Percentiles rank a stretch among this genome's conserved stretches.
These are phyloP conservation scores for Drosophila sordidapex DNA, from an alignment of 2,888 invertebrate genomes.

Conservation along the genomic window DNA sequence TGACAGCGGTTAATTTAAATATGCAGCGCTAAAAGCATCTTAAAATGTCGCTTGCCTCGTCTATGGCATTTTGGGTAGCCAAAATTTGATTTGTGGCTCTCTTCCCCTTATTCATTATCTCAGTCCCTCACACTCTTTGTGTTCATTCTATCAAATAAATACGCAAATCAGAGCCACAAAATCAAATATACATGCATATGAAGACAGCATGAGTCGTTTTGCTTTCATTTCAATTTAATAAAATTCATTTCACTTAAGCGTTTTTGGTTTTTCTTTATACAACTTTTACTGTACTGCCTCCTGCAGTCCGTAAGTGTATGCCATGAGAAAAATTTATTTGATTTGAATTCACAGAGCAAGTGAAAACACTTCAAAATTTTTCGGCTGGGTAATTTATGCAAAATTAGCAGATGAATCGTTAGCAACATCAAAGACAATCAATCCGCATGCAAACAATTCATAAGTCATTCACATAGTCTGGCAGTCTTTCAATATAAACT, in stretches of 20 bases:
- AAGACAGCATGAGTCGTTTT: constrained; percentile 12
- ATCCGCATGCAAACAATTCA: constrained; percentile 38
- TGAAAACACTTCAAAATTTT: constrained; percentile 14
- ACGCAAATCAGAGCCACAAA: constrained; percentile 12
- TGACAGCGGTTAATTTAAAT: constrained; percentile 43
- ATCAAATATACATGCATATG: constrained; percentile 21
- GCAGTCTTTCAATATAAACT: not conserved
- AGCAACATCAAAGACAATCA: constrained; percentile 54
- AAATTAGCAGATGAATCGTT: constrained; percentile 51
- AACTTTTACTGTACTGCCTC: constrained; percentile 5
- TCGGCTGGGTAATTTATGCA: constrained; percentile 36
- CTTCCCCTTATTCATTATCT: not conserved
- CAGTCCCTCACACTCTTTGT: constrained; percentile 18
- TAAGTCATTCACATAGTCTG: constrained; percentile 26
- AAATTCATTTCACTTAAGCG: constrained; percentile 44
- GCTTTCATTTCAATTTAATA: constrained; percentile 48
- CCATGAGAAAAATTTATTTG: not conserved
- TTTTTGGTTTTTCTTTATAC: constrained; percentile 33
- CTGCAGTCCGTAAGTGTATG: not conserved
- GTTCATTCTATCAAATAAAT: constrained; percentile 56
- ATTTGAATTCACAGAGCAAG: constrained; percentile 5
- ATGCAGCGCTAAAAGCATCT: constrained; percentile 47
- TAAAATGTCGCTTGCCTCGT: constrained; percentile 16
- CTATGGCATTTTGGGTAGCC: constrained; percentile 11
- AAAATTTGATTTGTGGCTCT: constrained; percentile 56